Conservation (phyloP, 2,797 vertebrate species). For the Sibirionetta formosa region DNA sequence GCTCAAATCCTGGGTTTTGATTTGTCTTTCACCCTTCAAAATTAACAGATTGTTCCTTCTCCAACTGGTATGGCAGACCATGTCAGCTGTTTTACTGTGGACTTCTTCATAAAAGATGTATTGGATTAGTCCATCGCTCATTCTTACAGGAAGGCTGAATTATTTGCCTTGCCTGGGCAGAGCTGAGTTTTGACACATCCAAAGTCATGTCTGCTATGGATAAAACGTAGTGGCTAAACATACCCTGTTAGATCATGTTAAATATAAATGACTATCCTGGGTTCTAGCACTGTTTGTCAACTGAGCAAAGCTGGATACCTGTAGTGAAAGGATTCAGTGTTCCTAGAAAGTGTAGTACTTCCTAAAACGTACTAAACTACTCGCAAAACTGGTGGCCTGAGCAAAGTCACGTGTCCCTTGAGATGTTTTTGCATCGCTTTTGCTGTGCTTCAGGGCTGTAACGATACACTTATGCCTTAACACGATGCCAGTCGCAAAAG, state of each 20-base stretch:
- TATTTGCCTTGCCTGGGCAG: conserved; percentile 69
- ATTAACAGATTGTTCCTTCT: conserved; percentile 69
- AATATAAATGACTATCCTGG: neutral
- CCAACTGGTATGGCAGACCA: conserved; percentile 62
- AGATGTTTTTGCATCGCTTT: conserved; percentile 26
- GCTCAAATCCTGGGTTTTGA: conserved; percentile 47
- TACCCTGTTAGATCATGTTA: conserved; percentile 57
- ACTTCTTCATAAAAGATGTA: conserved; percentile 75
- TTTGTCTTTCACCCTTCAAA: conserved; percentile 67
- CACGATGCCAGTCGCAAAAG: neutral
- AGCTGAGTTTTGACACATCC: conserved; percentile 63
- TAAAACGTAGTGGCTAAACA: conserved; percentile 52
- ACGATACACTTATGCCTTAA: conserved; percentile 41
- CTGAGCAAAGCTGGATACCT: conserved; percentile 73
- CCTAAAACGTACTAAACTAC: neutral
- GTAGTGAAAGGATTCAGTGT: conserved; percentile 58
- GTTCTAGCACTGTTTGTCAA: conserved; percentile 68
- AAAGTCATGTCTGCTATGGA: conserved; percentile 58
- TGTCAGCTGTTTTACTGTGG: conserved; percentile 73
- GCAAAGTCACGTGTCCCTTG: neutral
- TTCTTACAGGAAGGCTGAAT: conserved; percentile 73
- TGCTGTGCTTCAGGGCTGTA: conserved; percentile 55
- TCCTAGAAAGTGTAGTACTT: neutral
- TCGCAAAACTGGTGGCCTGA: neutral
- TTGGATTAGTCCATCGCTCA: conserved; percentile 74